These are phyloP conservation scores for Caenorhabditis inopinata DNA, from an alignment of 1,140 invertebrate genomes.

Conservation along the genomic window DNA sequence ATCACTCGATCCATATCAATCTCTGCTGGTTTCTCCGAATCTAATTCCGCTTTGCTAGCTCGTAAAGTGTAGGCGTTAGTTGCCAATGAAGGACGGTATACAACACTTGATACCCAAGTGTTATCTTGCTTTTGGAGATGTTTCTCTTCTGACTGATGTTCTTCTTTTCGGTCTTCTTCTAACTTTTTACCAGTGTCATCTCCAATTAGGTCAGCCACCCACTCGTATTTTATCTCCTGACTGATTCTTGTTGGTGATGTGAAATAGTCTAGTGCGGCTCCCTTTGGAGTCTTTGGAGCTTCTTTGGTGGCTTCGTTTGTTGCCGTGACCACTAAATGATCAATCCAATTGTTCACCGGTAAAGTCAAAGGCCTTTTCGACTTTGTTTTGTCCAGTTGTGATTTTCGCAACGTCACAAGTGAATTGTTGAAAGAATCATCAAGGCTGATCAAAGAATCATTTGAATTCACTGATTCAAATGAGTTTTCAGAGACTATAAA, in stretches of 20 bases:
- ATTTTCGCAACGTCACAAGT: background rate
- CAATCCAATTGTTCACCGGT: conserved; percentile 18
- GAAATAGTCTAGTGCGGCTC: background rate
- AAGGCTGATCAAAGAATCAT: background rate
- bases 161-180: background rate
- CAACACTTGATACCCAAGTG: conserved; percentile 13
- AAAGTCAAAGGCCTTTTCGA: background rate
- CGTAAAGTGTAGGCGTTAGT: background rate
- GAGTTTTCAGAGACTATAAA: background rate
- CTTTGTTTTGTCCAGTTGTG: background rate
- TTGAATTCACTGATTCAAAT: conserved; percentile 5
- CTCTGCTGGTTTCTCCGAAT: background rate
- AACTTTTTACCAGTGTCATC: background rate
- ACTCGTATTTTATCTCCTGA: conserved; percentile 11
- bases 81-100: background rate
- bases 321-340: background rate
- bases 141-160: background rate
- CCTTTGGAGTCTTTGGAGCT: conserved; percentile 9
- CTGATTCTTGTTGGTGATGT: conserved; percentile 15
- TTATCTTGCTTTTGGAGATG: conserved; percentile 1
- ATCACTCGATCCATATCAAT: background rate
- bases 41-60: background rate
- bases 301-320: background rate
- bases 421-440: conserved; percentile 26
- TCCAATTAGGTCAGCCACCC: background rate